A percentile compares a stretch with the other conserved stretches of the same genome.
phyloP scores from a whole-genome alignment of 2,888 invertebrate genomes.

The Hermaeophaga mercurialis region DNA sequence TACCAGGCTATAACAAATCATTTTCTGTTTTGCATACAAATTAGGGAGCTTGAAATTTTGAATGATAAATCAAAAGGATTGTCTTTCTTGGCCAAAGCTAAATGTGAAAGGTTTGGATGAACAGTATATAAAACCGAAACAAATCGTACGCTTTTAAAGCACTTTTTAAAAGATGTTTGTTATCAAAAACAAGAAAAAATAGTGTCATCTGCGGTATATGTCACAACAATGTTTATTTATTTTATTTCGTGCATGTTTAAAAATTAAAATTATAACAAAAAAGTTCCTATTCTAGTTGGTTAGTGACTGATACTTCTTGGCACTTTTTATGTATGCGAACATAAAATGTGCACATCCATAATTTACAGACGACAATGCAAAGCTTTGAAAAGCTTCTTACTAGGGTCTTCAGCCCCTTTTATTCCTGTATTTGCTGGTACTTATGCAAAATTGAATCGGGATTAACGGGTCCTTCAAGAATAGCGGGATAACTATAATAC shows the following conservation, averaged over 20 bases:
- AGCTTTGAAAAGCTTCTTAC: conserved; percentile 37
- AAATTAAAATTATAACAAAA: no score
- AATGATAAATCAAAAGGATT: not conserved
- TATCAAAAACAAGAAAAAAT: no score
- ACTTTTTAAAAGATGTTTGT: no score
- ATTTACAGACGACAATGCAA: conserved; percentile 33
- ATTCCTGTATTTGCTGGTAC: conserved; percentile 29
- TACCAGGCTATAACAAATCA: not conserved
- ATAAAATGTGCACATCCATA: conserved; percentile 22
- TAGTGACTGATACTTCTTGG: no score
- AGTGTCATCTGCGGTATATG: no score
- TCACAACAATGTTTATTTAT: no score
- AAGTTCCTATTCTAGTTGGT: no score
- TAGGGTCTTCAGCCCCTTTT: conserved; percentile 29
- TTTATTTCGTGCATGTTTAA: no score
- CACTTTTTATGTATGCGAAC: conserved; percentile 1
- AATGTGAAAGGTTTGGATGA: not conserved
- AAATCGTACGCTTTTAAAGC: no score
- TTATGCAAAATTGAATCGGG: conserved; percentile 34
- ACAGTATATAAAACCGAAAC: not conserved
- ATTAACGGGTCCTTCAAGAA: conserved; percentile 27
- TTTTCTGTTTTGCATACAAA: not conserved
- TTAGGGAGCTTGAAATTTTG: not conserved
- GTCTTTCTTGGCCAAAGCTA: not conserved
- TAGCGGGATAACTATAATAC: conserved; percentile 15